Evolutionary conservation across 2,113 vertebrate species (phyloP), one percentile per base, ranked within the genome.

Genomic region (Toxotes jaculatrix): DNA sequence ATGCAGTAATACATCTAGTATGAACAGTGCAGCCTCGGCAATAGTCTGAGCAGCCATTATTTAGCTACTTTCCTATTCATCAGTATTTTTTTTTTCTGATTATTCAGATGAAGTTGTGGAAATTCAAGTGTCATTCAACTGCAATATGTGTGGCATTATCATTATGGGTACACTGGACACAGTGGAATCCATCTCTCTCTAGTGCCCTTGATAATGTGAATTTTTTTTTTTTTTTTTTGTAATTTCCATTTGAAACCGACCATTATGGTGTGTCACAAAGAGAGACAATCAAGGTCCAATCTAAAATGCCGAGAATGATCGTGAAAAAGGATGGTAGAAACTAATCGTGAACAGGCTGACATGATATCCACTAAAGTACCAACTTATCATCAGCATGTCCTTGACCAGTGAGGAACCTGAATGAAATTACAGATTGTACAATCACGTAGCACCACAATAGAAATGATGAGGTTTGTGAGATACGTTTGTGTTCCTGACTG

Each of bases 291-390:
- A 64, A 6, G 5, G 17, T 70, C 57, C 59, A 81, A 42, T 74
- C 2, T 51, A 40, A 65, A 42, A 21, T 32, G 31, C 16, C 34
- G 57, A 51, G 0, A 51, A 3, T 51, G 8, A 62, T 13, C 32
- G 13, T 31, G 53, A 66, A 65, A 55, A 21, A 4, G 13, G 14
- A 9, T 5, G n/a, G 10, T 38, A 42, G 42, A 63, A 59, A 47
- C 27, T 0, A 14, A 77, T 36, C 10, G 1, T 16, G 19, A 40
- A 40, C 14, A 11, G 0, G 72, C 74, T 73, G 80, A 21, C 72
- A 80, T 60, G 80, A 57, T 80, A 55, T 70, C 83, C 19, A 45
- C 3, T 60, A 55, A 45, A 64, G 45, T 23, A 42, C 34, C n/a
- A 43, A 31, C n/a, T 60, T 32, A 34, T 66, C 5, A 10, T 16